These are phyloP conservation scores for Vanessa cardui DNA, from an alignment of 2,888 invertebrate genomes.

Conservation along the genomic window DNA sequence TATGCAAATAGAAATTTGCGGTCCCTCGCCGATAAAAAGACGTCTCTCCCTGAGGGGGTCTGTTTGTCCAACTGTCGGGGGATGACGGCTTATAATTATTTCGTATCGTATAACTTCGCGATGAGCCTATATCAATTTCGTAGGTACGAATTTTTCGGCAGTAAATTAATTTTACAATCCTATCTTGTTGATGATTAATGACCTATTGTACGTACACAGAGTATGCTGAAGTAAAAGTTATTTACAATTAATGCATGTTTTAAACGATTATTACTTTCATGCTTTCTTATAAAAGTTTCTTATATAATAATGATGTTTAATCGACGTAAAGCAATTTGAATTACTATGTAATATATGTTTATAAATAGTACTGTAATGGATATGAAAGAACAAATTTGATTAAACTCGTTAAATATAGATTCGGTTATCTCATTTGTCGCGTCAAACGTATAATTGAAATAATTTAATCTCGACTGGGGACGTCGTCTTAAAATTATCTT, in stretches of 20 bases:
- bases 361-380: not conserved
- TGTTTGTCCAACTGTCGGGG: conserved; percentile 77
- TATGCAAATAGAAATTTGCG: conserved; percentile 83
- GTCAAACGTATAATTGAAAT: conserved; percentile 53
- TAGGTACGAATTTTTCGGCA: conserved; percentile 9
- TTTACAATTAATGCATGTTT: too few species aligned
- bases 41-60: conserved; percentile 64
- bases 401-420: conserved; percentile 67
- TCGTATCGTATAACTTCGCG: conserved; percentile 54
- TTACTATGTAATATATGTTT: not conserved
- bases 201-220: not conserved
- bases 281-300: too few species aligned
- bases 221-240: too few species aligned
- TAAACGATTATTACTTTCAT: too few species aligned
- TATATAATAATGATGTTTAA: too few species aligned
- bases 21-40: conserved; percentile 81
- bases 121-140: conserved; percentile 26
- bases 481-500: conserved; percentile 54
- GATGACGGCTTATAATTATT: conserved; percentile 73
- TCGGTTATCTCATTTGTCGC: conserved; percentile 56
- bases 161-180: conserved; percentile 5
- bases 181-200: not conserved
- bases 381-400: conserved; percentile 45
- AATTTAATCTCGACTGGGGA: conserved; percentile 57
- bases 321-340: too few species aligned